phyloP scores from a whole-genome alignment of 2,888 invertebrate genomes.

The Ryuthela nishihirai region DNA sequence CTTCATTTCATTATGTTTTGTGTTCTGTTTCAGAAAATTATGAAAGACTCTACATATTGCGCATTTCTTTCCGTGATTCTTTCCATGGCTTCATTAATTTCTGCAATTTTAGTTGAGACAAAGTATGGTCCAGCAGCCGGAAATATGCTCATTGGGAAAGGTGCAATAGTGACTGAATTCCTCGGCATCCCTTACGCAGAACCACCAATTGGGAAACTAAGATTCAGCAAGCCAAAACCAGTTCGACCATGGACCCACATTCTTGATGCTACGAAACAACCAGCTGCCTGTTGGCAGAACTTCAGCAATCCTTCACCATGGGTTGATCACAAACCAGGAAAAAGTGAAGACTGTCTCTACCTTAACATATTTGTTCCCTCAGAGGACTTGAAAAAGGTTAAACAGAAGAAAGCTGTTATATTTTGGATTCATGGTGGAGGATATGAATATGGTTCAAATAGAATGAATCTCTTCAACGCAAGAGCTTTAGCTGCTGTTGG shows the following conservation, averaged over 20 bases:
- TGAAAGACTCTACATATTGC: no score
- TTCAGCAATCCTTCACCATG: conserved; percentile 4
- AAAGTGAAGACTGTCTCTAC: conserved; percentile 18
- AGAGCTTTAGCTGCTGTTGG: conserved; percentile 6
- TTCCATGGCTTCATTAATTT: no score
- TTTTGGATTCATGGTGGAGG: conserved; percentile 23
- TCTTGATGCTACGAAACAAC: not conserved
- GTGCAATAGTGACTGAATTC: not conserved
- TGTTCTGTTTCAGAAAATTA: no score
- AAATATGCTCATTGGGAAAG: not conserved
- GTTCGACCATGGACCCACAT: not conserved
- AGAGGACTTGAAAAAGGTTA: not conserved
- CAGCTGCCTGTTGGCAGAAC: conserved; percentile 7
- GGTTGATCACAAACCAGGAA: not conserved
- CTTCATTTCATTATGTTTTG: no score
- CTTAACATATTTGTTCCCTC: conserved; percentile 15
- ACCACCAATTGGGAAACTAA: conserved; percentile 7
- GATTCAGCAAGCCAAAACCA: conserved; percentile 8
- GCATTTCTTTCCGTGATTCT: no score
- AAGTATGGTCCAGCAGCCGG: no score
- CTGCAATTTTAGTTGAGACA: no score
- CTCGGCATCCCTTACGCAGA: conserved; percentile 11
- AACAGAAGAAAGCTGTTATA: conserved; percentile 9
- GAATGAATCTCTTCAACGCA: conserved; percentile 7
- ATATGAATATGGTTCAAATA: not conserved